A percentile compares a stretch with the other conserved stretches of the same genome.
phyloP scores from a whole-genome alignment of 2,113 vertebrate genomes.

The Myotis brandtii region DNA sequence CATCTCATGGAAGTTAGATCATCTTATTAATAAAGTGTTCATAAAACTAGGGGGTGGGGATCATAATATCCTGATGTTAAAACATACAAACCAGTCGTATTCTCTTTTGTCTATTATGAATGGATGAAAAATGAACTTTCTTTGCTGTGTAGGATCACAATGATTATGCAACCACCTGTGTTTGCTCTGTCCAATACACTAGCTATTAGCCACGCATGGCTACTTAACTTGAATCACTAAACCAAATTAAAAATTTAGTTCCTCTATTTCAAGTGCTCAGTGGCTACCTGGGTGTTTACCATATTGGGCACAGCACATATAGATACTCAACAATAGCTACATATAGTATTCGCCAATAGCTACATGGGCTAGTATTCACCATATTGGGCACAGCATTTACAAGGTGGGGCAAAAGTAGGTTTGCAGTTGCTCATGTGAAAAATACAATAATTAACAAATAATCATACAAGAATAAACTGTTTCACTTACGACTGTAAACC shows the following conservation, averaged over 20 bases:
- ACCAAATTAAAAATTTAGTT: background rate
- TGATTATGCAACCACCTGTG: background rate
- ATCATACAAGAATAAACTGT: background rate
- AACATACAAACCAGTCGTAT: background rate
- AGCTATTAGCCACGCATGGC: background rate
- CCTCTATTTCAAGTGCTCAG: background rate
- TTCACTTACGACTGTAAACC: background rate
- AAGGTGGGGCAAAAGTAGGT: background rate
- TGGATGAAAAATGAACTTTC: background rate
- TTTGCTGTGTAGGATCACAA: background rate
- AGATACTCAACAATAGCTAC: too few species aligned
- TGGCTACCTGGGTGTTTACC: background rate
- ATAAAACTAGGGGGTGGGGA: background rate
- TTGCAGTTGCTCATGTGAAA: background rate
- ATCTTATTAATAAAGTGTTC: background rate
- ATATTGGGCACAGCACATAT: background rate
- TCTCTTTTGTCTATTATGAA: background rate
- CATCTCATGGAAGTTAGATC: background rate
- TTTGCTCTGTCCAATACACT: background rate
- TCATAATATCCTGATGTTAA: background rate
- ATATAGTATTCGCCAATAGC: too few species aligned
- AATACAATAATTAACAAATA: background rate
- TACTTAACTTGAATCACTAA: background rate
- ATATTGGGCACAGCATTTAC: background rate
- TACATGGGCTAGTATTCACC: background rate